Percentiles rank a stretch among this genome's conserved stretches.
phyloP scores from a whole-genome alignment of 2,113 vertebrate species.

The Tenebrosternarchus preto region DNA sequence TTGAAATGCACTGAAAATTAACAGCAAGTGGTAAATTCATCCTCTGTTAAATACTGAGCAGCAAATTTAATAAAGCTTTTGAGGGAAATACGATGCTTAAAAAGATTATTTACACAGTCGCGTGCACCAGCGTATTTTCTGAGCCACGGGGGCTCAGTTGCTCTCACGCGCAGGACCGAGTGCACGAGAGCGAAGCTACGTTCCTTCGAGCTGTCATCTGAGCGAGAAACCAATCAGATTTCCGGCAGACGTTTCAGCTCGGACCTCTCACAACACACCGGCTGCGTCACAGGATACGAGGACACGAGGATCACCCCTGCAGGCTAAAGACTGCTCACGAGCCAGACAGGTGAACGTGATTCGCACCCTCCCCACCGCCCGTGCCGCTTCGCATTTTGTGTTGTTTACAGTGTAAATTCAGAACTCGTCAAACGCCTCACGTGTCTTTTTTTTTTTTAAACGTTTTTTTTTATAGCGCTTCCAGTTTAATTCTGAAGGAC shows the following conservation, averaged over 20 bases:
- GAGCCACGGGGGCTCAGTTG: too few species aligned
- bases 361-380: not conserved
- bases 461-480: not conserved
- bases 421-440: not conserved
- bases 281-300: not conserved
- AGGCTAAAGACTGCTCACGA: not conserved
- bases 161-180: too few species aligned
- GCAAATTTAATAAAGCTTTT: not conserved
- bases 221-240: slow-evolving; percentile 25
- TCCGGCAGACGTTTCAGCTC: slow-evolving; percentile 40
- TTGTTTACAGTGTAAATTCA: not conserved
- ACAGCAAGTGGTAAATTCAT: slow-evolving; percentile 1
- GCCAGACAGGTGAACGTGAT: too few species aligned
- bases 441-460: too few species aligned
- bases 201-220: slow-evolving; percentile 40
- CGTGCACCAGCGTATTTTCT: too few species aligned
- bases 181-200: not conserved
- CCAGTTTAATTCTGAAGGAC: not conserved
- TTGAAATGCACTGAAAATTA: not conserved
- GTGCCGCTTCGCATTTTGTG: not conserved
- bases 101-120: not conserved
- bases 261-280: not conserved
- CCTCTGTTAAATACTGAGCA: not conserved
- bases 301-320: not conserved
- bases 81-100: not conserved